phyloP scores from a whole-genome alignment of 2,797 vertebrate genomes.

The Parauchenoglanis punctatus region DNA sequence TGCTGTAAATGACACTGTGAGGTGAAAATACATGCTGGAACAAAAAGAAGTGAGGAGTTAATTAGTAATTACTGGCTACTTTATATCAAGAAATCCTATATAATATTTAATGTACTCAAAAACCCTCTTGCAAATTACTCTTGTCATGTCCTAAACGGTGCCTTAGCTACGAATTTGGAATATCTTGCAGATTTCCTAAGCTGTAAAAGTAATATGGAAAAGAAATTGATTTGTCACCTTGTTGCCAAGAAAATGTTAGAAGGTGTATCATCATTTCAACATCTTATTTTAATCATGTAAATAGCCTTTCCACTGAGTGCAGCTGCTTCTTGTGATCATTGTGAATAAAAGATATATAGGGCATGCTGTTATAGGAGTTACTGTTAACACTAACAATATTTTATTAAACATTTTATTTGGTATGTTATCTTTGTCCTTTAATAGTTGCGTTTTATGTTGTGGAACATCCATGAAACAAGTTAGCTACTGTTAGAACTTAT shows the following conservation, averaged over 20 bases:
- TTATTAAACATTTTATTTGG: background rate
- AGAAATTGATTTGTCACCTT: background rate
- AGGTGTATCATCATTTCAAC: background rate
- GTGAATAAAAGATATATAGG: background rate
- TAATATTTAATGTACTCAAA: background rate
- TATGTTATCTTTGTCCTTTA: background rate
- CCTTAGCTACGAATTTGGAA: background rate
- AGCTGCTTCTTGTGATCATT: background rate
- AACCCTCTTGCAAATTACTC: background rate
- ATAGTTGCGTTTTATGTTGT: background rate
- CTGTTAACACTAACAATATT: background rate
- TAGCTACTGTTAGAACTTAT: background rate
- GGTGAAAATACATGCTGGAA: background rate
- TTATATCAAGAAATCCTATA: background rate
- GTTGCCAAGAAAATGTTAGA: background rate
- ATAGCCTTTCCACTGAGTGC: background rate
- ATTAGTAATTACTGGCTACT: background rate
- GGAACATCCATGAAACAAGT: background rate
- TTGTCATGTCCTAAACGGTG: background rate
- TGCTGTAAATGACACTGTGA: background rate
- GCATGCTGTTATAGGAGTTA: background rate
- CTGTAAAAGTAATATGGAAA: background rate
- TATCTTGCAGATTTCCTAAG: background rate
- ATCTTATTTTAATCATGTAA: background rate
- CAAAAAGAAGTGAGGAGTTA: background rate